phyloP scores from a whole-genome alignment of 2,888 invertebrate species.

The Agonum fuliginosum region DNA sequence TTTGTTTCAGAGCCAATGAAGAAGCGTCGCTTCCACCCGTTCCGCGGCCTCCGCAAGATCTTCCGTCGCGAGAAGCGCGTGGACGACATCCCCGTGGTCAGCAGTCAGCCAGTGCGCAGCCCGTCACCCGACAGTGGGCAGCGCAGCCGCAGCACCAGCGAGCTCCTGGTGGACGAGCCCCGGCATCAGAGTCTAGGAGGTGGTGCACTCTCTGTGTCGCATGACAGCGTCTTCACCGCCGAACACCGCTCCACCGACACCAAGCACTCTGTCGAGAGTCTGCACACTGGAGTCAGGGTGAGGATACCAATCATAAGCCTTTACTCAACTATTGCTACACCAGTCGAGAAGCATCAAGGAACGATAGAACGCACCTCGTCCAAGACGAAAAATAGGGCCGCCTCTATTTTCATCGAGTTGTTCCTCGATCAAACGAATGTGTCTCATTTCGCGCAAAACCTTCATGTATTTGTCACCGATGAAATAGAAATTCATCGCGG shows the following conservation, averaged over 20 bases:
- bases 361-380: too few species aligned
- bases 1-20: conserved; percentile 72
- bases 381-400: too few species aligned
- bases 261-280: conserved; percentile 68
- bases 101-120: conserved; percentile 17
- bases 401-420: too few species aligned
- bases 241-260: conserved; percentile 69
- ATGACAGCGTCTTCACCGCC: conserved; percentile 93
- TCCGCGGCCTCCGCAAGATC: conserved; percentile 82
- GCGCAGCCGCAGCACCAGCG: conserved; percentile 77
- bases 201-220: conserved; percentile 86
- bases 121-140: conserved; percentile 69
- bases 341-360: too few species aligned
- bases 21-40: conserved; percentile 78
- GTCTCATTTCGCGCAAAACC: too few species aligned
- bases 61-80: conserved; percentile 76
- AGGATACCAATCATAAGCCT: too few species aligned
- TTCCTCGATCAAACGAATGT: too few species aligned
- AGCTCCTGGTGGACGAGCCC: conserved; percentile 79
- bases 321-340: too few species aligned
- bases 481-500: too few species aligned
- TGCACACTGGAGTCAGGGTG: conserved; percentile 49
- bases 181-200: conserved; percentile 72
- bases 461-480: too few species aligned
- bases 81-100: conserved; percentile 67